A percentile compares a stretch with the other conserved stretches of the same genome.
Evolutionary conservation across 2,888 invertebrate species (phyloP).

Genomic region (Lutraria lutraria): DNA sequence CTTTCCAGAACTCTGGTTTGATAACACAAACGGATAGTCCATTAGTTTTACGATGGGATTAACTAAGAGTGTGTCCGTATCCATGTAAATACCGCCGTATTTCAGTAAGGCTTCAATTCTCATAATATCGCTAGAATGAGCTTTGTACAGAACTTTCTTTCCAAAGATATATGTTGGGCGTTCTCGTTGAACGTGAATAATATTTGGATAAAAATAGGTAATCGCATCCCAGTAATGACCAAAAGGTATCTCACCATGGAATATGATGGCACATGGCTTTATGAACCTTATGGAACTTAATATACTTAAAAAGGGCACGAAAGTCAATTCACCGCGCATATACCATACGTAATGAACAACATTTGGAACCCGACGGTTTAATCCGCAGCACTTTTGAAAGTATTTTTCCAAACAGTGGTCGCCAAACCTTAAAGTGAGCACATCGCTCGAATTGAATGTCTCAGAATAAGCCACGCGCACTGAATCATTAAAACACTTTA

Average conservation of each 20-base stretch:
- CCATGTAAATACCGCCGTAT: constrained; percentile 49
- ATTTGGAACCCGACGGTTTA: not conserved
- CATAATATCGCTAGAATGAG: constrained; percentile 44
- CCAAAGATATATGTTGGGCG: constrained; percentile 19
- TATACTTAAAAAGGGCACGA: constrained; percentile 3
- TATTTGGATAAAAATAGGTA: constrained; percentile 25
- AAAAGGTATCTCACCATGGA: constrained; percentile 31
- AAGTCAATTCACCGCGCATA: not conserved
- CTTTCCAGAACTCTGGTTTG: constrained; percentile 16
- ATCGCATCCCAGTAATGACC: constrained; percentile 39
- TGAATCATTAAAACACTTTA: not conserved
- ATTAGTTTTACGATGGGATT: constrained; percentile 23
- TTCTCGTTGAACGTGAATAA: constrained; percentile 23
- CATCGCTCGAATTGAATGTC: constrained; percentile 8
- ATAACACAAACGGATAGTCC: constrained; percentile 29
- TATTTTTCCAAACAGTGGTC: not conserved
- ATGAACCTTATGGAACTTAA: constrained; percentile 27
- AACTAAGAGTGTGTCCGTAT: constrained; percentile 42
- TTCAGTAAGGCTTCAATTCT: constrained; percentile 30
- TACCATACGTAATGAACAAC: constrained; percentile 31
- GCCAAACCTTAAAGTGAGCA: not conserved
- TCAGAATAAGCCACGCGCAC: not conserved
- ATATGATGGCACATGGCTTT: constrained; percentile 22
- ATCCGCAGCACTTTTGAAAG: not conserved
- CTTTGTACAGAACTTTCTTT: not conserved